Evolutionary conservation across 2,888 invertebrate genomes (phyloP).

Genomic region (Heterodera filipjevi): DNA sequence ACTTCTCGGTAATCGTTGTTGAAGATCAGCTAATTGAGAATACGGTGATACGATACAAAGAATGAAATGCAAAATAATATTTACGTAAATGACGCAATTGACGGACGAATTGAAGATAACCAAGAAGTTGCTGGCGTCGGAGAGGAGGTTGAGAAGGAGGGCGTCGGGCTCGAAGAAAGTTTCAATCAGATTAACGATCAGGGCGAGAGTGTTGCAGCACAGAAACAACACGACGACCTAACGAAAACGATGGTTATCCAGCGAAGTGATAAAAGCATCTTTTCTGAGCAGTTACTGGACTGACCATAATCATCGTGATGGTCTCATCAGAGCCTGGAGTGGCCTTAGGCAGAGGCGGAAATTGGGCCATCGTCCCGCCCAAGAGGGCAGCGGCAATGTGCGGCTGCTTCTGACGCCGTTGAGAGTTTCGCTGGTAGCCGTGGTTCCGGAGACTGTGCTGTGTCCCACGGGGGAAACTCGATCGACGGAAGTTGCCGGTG

Average conservation of each 20-base stretch:
- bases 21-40: constrained; percentile 52
- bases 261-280: too few relatives aligned
- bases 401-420: constrained; percentile 29
- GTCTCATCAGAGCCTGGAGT: constrained; percentile 54
- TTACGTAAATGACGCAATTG: constrained; percentile 64
- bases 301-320: constrained; percentile 65
- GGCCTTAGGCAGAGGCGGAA: constrained; percentile 6
- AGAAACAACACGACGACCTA: constrained; percentile 65
- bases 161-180: constrained; percentile 63
- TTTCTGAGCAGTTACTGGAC: neutral
- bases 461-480: neutral
- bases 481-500: neutral
- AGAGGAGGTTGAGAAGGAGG: constrained; percentile 59
- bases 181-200: constrained; percentile 64
- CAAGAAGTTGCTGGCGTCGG: constrained; percentile 64
- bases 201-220: constrained; percentile 63
- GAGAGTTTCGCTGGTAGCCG: neutral
- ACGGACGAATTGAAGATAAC: constrained; percentile 65
- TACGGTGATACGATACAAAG: too few relatives aligned
- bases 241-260: neutral
- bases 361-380: constrained; percentile 12
- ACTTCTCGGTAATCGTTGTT: constrained; percentile 59
- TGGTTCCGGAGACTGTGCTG: neutral
- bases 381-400: constrained; percentile 49
- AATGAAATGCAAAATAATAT: neutral